phyloP scores from a whole-genome alignment of 2,797 vertebrate species.

The Heterohyrax brucei region DNA sequence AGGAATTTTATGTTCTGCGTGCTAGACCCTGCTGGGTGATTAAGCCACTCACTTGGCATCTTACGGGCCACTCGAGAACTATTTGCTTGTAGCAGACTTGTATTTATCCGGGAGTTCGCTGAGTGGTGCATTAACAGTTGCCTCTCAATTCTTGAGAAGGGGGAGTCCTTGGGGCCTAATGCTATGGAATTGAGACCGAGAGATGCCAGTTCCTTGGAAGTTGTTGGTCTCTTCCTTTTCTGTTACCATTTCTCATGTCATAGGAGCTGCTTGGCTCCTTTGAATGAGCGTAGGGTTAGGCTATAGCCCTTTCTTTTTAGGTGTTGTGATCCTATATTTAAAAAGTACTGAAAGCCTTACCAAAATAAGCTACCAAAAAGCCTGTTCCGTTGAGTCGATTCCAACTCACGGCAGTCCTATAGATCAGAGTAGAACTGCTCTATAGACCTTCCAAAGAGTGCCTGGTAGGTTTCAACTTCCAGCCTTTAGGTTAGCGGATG shows the following conservation, averaged over 20 bases:
- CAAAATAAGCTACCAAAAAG: neutral
- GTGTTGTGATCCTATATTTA: neutral
- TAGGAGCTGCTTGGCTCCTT: neutral
- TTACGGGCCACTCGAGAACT: conserved; percentile 70
- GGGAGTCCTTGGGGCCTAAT: neutral
- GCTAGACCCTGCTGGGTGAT: conserved; percentile 80
- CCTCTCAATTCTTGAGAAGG: conserved; percentile 13
- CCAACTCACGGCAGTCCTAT: too few relatives aligned
- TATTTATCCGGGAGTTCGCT: neutral
- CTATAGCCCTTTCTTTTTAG: neutral
- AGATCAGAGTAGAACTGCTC: too few relatives aligned
- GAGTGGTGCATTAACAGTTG: neutral
- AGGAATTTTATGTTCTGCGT: conserved; percentile 66
- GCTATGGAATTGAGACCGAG: neutral
- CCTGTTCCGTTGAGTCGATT: too few relatives aligned
- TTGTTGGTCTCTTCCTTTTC: neutral
- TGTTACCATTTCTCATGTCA: neutral
- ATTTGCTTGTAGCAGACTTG: conserved; percentile 24
- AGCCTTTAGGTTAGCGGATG: too few relatives aligned
- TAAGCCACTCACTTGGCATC: conserved; percentile 62
- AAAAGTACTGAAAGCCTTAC: neutral
- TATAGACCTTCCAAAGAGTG: too few relatives aligned
- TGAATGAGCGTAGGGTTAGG: too few relatives aligned
- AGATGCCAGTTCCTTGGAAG: neutral
- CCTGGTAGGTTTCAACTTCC: too few relatives aligned